Evolutionary conservation across 2,888 invertebrate genomes (phyloP).

Genomic region (Sinelater perroti): DNA sequence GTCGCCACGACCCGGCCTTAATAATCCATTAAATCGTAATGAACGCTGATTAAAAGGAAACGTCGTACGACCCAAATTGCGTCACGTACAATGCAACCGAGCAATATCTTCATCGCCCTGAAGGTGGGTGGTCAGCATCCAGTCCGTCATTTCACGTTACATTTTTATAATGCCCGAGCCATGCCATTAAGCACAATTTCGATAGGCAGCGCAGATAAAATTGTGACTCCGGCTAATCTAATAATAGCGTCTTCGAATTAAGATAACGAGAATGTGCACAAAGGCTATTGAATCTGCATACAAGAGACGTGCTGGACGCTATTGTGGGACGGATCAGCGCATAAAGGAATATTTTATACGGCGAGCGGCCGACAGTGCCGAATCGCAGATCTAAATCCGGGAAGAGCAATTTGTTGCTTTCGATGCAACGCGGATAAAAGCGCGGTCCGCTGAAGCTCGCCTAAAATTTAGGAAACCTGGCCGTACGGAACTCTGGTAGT

Average conservation of each 20-base stretch:
- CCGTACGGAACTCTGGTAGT: no score
- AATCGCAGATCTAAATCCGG: not conserved
- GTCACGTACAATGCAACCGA: constrained; percentile 23
- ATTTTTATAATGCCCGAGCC: constrained; percentile 21
- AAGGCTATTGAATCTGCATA: constrained; percentile 16
- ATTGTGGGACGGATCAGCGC: not conserved
- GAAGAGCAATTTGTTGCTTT: not conserved
- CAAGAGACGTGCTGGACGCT: constrained; percentile 2
- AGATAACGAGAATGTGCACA: constrained; percentile 20
- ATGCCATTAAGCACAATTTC: constrained; percentile 25
- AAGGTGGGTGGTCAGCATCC: constrained; percentile 24
- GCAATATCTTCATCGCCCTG: constrained; percentile 23
- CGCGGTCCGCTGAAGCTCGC: no score
- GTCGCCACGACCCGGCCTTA: no score
- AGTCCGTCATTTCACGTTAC: constrained; percentile 18
- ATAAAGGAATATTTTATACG: not conserved
- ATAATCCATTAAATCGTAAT: constrained; percentile 18
- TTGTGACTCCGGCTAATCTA: constrained; percentile 19
- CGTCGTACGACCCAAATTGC: constrained; percentile 17
- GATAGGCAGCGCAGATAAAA: constrained; percentile 17
- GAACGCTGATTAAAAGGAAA: constrained; percentile 20
- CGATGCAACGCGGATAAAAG: no score
- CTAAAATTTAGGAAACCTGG: no score
- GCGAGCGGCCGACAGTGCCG: not conserved
- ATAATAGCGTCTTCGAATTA: constrained; percentile 23